Percentiles rank a stretch among this genome's conserved stretches.
Evolutionary conservation across 37 sponge, comb jelly and placozoan species (phyloP).

Genomic region (Cliona cf. orientalis): DNA sequence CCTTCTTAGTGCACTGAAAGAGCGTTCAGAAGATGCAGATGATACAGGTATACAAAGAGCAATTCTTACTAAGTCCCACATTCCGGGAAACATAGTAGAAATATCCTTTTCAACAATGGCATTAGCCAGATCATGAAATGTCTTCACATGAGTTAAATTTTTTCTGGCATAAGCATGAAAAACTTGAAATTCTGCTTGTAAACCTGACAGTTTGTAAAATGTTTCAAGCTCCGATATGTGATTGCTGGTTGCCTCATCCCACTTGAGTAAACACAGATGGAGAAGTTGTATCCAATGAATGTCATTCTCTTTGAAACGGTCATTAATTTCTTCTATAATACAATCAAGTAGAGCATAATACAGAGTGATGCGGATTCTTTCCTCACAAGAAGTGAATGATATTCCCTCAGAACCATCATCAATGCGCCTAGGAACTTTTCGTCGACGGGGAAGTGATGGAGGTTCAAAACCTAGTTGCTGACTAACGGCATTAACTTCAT

Average conservation of each 20-base stretch:
- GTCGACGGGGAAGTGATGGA: background rate
- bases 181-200: conserved; percentile 3
- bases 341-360: background rate
- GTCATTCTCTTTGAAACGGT: background rate
- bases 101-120: background rate
- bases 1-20: background rate
- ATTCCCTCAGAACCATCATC: background rate
- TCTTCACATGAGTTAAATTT: background rate
- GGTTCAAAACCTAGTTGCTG: background rate
- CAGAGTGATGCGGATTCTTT: background rate
- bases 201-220: background rate
- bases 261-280: background rate
- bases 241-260: background rate
- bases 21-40: background rate
- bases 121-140: background rate
- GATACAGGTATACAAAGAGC: background rate
- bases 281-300: background rate
- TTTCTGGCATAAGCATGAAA: background rate
- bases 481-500: background rate
- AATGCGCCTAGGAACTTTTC: background rate
- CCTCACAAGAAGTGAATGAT: background rate
- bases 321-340: background rate
- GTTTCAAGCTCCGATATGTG: background rate
- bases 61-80: background rate
- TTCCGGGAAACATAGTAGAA: background rate